phyloP scores from a whole-genome alignment of 23 tunicate genomes.

The Trididemnum nubilum region DNA sequence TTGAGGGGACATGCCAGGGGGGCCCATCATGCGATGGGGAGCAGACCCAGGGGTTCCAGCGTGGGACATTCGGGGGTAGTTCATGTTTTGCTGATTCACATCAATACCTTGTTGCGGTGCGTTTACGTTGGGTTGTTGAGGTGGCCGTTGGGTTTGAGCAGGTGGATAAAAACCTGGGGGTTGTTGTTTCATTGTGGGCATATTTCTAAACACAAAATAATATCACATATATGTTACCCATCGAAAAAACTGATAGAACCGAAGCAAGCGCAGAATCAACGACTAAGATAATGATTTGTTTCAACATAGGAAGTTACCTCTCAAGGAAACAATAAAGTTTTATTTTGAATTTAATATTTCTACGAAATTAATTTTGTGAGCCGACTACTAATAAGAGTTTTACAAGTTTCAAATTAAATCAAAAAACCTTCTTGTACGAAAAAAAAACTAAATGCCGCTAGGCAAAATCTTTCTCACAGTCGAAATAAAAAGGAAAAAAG shows the following conservation, averaged over 20 bases:
- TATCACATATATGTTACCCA: too few species aligned
- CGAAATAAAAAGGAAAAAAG: not conserved
- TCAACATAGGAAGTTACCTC: too few species aligned
- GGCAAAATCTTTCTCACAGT: not conserved
- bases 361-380: too few species aligned
- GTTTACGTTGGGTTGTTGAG: conserved; percentile 30
- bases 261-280: too few species aligned
- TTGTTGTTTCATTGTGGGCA: not conserved
- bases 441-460: not conserved
- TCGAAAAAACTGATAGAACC: too few species aligned
- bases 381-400: too few species aligned
- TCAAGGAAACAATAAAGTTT: too few species aligned
- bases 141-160: conserved; percentile 1
- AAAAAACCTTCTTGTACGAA: too few species aligned
- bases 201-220: not conserved
- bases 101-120: conserved; percentile 32
- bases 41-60: conserved; percentile 31
- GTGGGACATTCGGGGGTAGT: conserved; percentile 60
- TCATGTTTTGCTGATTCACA: conserved; percentile 40
- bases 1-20: conserved; percentile 37
- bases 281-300: too few species aligned
- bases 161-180: conserved; percentile 53
- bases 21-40: conserved; percentile 58
- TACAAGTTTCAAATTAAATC: too few species aligned
- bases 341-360: too few species aligned